Evolutionary conservation across 2,888 invertebrate species (phyloP), one percentile per base, ranked within the genome.

Genomic region (Stenolophus ochropezus): DNA sequence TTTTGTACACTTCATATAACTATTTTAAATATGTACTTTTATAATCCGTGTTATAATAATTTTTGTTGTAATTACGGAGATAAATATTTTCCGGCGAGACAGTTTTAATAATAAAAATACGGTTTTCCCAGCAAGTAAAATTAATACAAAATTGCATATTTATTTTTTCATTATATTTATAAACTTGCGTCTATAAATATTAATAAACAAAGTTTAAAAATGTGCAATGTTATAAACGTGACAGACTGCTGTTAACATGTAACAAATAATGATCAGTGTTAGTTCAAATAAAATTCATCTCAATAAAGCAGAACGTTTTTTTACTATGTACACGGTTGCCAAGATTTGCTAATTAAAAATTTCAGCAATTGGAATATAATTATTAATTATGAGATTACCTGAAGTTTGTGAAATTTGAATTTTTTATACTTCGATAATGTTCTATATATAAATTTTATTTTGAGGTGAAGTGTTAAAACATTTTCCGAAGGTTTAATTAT

Each of bases 91-190:
- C 3, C 8, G 49, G 16, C 8, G 3, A 18, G 8, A 21, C 5
- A 56, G 18, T 56, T 56, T 21, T 20, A 56, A 56, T 20, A 20
- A 56, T 56, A 20, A 56, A 56, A 56, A 18, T 56, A 21, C 14
- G 5, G 14, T 51, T 51, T 51, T 51, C 16, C 14, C 14, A n/a
- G 4, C 21, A 16, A 20, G 11, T 20, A 21, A 20, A 56, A 56
- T 42, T 56, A 56, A 56, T 56, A 20, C 20, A 21, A 56, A 56
- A 56, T 56, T 56, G 18, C 56, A 21, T 21, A 56, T 56, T 56
- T 56, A 21, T 20, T 16, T 11, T 18, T 18, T 56, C 18, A 56
- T 5, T 20, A 56, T 56, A 20, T 53, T 56, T 56, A 21, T 11
- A 56, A 56, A 20, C 18, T 21, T 56, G 14, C 5, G 14, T 51